Percentiles rank a stretch among this genome's conserved stretches.
These are phyloP conservation scores for Acrocephalus scirpaceus DNA, from an alignment of 2,797 vertebrate species.

Conservation along the genomic window DNA sequence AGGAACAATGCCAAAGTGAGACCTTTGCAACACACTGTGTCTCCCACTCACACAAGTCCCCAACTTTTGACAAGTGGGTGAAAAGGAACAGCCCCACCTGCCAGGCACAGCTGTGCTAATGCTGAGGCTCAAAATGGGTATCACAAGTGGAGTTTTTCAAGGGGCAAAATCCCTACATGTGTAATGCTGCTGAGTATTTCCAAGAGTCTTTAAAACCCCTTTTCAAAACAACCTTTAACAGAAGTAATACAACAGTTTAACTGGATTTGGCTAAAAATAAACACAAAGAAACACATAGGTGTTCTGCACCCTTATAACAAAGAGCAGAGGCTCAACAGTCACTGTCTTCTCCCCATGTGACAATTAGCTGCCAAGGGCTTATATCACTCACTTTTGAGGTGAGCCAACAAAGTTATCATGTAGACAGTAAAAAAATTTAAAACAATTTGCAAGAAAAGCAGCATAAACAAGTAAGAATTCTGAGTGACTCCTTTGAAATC, in stretches of 20 bases:
- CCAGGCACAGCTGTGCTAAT: background rate
- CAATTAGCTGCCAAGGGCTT: background rate
- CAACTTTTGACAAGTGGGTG: background rate
- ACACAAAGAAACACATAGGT: background rate
- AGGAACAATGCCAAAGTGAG: background rate
- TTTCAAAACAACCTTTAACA: background rate
- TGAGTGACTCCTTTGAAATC: background rate
- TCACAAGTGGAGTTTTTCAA: background rate
- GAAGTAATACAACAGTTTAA: background rate
- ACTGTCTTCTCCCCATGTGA: rapidly evolving
- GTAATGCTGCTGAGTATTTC: background rate
- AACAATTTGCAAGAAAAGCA: background rate
- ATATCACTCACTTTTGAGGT: background rate
- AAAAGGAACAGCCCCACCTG: background rate
- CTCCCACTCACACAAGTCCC: background rate
- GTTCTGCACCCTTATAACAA: background rate
- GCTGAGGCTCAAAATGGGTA: background rate
- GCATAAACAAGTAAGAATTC: background rate
- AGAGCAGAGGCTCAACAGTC: background rate
- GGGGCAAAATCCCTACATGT: background rate
- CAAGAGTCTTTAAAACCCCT: background rate
- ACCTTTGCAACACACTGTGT: background rate
- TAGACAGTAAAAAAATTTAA: background rate
- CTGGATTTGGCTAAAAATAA: background rate
- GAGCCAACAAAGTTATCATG: background rate